Percentiles rank a stretch among this genome's conserved stretches.
phyloP scores from a whole-genome alignment of 2,797 vertebrate species.

The Pantherophis vulpinus region DNA sequence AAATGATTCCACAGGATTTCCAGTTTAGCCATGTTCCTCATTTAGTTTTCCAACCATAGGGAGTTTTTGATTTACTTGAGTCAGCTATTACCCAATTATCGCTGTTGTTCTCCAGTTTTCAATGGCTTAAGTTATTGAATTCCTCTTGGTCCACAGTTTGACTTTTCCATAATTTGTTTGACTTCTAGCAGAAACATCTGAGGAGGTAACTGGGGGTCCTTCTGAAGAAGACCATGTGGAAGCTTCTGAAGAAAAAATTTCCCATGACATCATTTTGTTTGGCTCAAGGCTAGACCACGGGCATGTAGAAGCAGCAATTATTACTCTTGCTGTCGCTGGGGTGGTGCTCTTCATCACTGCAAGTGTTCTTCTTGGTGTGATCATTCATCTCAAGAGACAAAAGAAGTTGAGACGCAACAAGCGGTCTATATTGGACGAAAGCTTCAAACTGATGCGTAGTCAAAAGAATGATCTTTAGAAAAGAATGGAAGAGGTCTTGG shows the following conservation, averaged over 20 bases:
- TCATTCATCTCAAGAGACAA: constrained; percentile 63
- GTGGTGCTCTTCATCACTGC: constrained; percentile 57
- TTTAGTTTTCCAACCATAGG: background rate
- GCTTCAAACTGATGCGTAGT: constrained; percentile 71
- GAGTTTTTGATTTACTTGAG: background rate
- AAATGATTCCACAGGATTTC: background rate
- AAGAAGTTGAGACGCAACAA: constrained; percentile 68
- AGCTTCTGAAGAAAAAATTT: constrained; percentile 2
- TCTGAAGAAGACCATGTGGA: background rate
- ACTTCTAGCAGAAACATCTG: constrained; percentile 25
- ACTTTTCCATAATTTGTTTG: background rate
- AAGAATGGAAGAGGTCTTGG: accelerated
- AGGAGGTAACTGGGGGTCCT: background rate
- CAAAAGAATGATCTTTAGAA: constrained; percentile 56
- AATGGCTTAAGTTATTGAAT: background rate
- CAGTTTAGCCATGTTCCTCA: background rate
- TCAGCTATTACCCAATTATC: background rate
- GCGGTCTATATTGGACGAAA: constrained; percentile 73
- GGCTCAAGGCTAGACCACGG: constrained; percentile 57
- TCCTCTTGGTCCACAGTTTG: background rate
- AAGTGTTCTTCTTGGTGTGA: constrained; percentile 57
- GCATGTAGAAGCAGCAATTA: constrained; percentile 55
- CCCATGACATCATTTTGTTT: constrained; percentile 58
- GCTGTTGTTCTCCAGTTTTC: background rate
- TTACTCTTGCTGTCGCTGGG: constrained; percentile 51